These are phyloP conservation scores for Paralichthys olivaceus DNA, from an alignment of 2,113 vertebrate species.

Conservation along the genomic window DNA sequence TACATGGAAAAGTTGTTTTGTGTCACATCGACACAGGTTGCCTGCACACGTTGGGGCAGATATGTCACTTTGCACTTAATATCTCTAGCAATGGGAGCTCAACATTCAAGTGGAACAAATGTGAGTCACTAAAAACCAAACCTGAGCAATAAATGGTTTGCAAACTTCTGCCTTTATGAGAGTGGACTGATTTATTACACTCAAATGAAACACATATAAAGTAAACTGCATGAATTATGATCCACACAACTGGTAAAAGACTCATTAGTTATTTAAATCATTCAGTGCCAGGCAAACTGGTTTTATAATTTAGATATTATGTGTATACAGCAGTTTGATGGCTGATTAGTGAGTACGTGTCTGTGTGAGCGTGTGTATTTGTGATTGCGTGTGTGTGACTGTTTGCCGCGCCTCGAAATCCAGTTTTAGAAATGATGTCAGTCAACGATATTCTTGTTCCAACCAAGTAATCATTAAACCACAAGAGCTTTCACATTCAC, in stretches of 20 bases:
- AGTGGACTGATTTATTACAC: background rate
- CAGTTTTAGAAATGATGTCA: background rate
- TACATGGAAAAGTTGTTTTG: too few relatives aligned
- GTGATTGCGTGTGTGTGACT: background rate
- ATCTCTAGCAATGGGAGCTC: too few relatives aligned
- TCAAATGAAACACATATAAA: background rate
- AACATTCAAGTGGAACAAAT: background rate
- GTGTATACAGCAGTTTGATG: background rate
- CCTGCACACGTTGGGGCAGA: too few relatives aligned
- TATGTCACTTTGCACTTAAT: too few relatives aligned
- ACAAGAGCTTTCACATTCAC: background rate
- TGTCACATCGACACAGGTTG: too few relatives aligned
- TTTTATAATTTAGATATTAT: background rate
- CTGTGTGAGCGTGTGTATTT: background rate
- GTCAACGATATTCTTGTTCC: background rate
- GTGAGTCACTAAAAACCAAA: background rate
- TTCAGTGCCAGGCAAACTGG: background rate
- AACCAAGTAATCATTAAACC: background rate
- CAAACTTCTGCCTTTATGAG: too few relatives aligned
- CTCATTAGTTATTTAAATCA: background rate
- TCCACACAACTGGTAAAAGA: background rate
- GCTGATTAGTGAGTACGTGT: background rate
- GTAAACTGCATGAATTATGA: background rate
- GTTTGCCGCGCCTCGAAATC: conserved; percentile 6
- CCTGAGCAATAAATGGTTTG: too few relatives aligned